Evolutionary conservation across 2,797 vertebrate species (phyloP), one percentile per base, ranked within the genome.

Genomic region (Eurystomus glaucurus): DNA sequence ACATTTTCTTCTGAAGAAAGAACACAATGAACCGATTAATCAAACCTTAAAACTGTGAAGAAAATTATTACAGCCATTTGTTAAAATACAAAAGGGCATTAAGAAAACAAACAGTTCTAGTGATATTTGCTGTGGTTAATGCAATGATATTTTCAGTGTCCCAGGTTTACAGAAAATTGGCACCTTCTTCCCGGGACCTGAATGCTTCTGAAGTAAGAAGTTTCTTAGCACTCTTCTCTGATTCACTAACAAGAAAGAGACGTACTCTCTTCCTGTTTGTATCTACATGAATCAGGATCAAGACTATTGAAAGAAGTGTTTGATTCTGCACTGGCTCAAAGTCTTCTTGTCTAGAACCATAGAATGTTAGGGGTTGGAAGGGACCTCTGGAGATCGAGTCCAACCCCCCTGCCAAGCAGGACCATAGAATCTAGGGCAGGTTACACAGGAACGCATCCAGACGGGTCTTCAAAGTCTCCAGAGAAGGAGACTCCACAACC

Each of bases 31-130:
- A 95, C 85, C 6, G 6, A 93, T 90, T 90, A 85, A 68, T 88
- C 80, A 90, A 94, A 88, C 68, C 50, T 89, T 66, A 78, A 91
- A 89, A 64, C 4, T n/a, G 52, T 52, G 54, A 89, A 45, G 68
- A 78, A 93, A 93, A 95, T 87, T 64, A 84, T 88, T 88, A 58
- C 70, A 93, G 90, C 20, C 85, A 78, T 93, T 96, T 95, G 95
- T 83, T 94, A 95, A 95, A 91, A 86, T 93, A 91, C 39, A 77
- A 81, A 84, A 96, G 58, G 75, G n/a, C 52, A 48, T 51, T 48
- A 94, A 66, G 78, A 90, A 97, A 96, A 87, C 71, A 90, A 83
- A 74, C 62, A 75, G 57, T 60, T 74, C 80, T 60, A 35, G 45
- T 39, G 57, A 12, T 88, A 78, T 54, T 86, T 77, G 64, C 69